Percentiles rank a stretch among this genome's conserved stretches.
Evolutionary conservation across 2,888 invertebrate species (phyloP).

Genomic region (Thalpophila matura): DNA sequence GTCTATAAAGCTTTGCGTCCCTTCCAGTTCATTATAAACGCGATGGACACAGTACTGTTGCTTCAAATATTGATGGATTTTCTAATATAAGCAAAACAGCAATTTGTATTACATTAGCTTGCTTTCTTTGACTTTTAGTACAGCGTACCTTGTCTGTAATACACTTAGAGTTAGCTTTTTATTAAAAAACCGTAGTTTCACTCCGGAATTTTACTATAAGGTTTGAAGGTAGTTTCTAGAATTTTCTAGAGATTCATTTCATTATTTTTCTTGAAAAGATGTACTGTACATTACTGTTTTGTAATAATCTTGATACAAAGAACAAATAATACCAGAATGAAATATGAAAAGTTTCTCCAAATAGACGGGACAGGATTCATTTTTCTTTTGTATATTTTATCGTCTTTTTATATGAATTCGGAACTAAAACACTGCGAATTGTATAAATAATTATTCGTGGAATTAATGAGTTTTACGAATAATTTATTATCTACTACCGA

Average conservation of each 20-base stretch:
- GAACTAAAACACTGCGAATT: constrained; percentile 20
- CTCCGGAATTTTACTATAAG: constrained; percentile 1
- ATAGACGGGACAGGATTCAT: constrained; percentile 22
- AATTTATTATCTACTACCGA: constrained; percentile 6
- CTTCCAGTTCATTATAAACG: constrained; percentile 57
- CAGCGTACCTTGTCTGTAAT: constrained; percentile 54
- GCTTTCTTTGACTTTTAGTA: constrained; percentile 69
- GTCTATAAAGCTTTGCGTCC: constrained; percentile 7
- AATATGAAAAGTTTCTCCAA: constrained; percentile 27
- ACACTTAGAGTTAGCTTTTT: constrained; percentile 37
- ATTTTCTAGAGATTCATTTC: constrained; percentile 33
- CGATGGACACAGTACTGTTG: constrained; percentile 51
- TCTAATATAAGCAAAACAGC: constrained; percentile 80
- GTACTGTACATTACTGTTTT: constrained; percentile 5
- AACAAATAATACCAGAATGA: constrained; percentile 27
- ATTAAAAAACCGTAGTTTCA: constrained; percentile 24
- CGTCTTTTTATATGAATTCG: constrained; percentile 15
- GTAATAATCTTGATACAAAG: constrained; percentile 16
- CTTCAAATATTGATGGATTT: constrained; percentile 82
- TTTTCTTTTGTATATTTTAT: constrained; percentile 22
- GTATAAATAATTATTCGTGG: constrained; percentile 26
- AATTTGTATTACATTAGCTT: constrained; percentile 84
- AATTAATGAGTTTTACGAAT: constrained; percentile 29
- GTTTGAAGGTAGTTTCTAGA: constrained; percentile 21
- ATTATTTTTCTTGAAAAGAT: constrained; percentile 26